These are phyloP conservation scores for Chitala chitala DNA, from an alignment of 2,113 vertebrate species.

Conservation along the genomic window DNA sequence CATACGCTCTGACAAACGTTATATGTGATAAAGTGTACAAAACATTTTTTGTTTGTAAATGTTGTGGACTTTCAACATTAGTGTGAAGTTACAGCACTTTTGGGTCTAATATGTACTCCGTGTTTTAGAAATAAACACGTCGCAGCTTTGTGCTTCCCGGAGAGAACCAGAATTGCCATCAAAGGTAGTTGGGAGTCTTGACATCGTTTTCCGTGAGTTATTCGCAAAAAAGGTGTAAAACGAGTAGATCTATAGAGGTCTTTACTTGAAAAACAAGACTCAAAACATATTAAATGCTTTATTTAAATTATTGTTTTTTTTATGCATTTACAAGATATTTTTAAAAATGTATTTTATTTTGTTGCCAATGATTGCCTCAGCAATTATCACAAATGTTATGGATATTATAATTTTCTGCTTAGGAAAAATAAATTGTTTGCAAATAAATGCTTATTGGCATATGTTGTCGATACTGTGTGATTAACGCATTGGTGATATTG, in stretches of 20 bases:
- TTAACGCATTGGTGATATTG: neutral
- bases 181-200: too few species aligned
- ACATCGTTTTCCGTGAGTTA: slow-evolving; percentile 31
- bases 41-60: too few species aligned
- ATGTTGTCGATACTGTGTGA: slow-evolving; percentile 1
- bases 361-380: slow-evolving; percentile 38
- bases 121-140: too few species aligned
- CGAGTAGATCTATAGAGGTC: slow-evolving; percentile 21
- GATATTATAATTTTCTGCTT: slow-evolving; percentile 40
- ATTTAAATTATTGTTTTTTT: slow-evolving; percentile 42
- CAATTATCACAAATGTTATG: slow-evolving; percentile 33
- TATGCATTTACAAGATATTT: slow-evolving; percentile 38
- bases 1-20: too few species aligned
- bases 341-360: slow-evolving; percentile 43
- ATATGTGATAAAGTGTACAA: too few species aligned
- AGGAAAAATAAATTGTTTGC: slow-evolving; percentile 46
- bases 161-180: slow-evolving; percentile 16
- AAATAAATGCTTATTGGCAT: slow-evolving; percentile 49
- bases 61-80: neutral
- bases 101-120: neutral
- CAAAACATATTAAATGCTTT: slow-evolving; percentile 26
- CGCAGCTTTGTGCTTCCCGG: slow-evolving; percentile 18
- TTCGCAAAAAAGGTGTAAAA: slow-evolving; percentile 5
- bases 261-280: slow-evolving; percentile 40
- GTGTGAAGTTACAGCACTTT: slow-evolving; percentile 8